Evolutionary conservation across 1,140 invertebrate species (phyloP).

Genomic region (Bombyx mandarina): DNA sequence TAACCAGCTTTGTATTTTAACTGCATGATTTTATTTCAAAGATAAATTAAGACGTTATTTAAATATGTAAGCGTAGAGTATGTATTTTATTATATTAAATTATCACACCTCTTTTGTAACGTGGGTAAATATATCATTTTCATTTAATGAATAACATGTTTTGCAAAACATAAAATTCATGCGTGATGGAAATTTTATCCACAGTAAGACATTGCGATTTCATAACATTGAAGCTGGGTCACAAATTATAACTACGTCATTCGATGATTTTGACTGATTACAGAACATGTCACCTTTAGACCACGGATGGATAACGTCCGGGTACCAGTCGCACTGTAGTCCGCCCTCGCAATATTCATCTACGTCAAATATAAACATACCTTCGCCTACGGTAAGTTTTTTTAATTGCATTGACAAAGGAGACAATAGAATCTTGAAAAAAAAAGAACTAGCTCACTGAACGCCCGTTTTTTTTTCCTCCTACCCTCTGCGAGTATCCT

Average conservation of each 20-base stretch:
- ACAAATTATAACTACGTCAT: background rate
- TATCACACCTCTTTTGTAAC: background rate
- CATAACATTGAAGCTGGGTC: background rate
- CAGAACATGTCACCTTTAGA: constrained; percentile 72
- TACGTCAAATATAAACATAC: constrained; percentile 68
- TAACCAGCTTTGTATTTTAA: constrained; percentile 1
- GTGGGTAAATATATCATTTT: background rate
- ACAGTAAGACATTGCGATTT: background rate
- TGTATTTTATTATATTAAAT: background rate
- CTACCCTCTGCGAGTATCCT: too few relatives aligned
- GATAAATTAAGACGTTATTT: too few relatives aligned
- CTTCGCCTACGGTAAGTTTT: constrained; percentile 71
- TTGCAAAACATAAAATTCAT: too few relatives aligned
- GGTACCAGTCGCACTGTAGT: constrained; percentile 71
- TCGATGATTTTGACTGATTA: constrained; percentile 21
- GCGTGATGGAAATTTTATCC: background rate
- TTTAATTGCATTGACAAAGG: too few relatives aligned
- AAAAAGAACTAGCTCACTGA: too few relatives aligned
- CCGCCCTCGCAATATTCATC: constrained; percentile 72
- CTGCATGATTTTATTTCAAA: constrained; percentile 2
- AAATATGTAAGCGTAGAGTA: too few relatives aligned
- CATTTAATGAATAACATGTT: background rate
- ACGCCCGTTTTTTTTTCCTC: too few relatives aligned
- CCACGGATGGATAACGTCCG: constrained; percentile 71
- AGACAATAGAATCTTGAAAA: too few relatives aligned